Evolutionary conservation across 1,140 invertebrate genomes (phyloP), one percentile per base, ranked within the genome.

Genomic region (Forficula auricularia): DNA sequence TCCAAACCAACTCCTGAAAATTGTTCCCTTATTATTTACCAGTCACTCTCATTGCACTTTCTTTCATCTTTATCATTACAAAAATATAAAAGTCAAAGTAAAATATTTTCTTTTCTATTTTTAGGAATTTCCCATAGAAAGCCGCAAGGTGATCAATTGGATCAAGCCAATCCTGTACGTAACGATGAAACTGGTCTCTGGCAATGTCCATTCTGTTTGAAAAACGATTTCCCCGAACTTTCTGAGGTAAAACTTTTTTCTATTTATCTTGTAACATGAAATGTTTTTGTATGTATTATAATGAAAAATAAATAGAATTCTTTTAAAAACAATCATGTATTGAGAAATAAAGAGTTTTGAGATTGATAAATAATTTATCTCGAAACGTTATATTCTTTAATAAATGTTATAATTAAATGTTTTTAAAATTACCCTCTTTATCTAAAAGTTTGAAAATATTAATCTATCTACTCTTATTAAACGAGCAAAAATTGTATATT

Each of bases 161-260:
- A 98, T 59, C 79, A 90, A 54, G 91, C 90, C 0, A 92, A 95
- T 68, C 92, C 92, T 1, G 81, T 92, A 13, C 71, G 88, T 48
- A 88, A 92, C 53, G 87, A 92, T 44, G 88, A 94, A 53, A 90
- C 85, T 22, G 84, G 86, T 3, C 65, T 92, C 4, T 98, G 91
- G 90, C 85, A 91, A 56, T 98, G 95, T 67, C 91, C 91, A 0
- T 96, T 96, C 58, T 99, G 95, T 67, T 64, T 84, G 46, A 92
- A 91, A 55, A 91, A 89, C 60, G 84, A 94, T 58, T 95, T 97
- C 53, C 81, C 85, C 1, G 91, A 97, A 57, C 65, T 97, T 1
- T 88, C 85, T 30, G 90, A 98, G 63, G 86, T 72, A 51, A 54
- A 52, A 19, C 35, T 46, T 9, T 37, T 1, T 30, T 40, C 9